These are phyloP conservation scores for Ochropleura leucogaster DNA, from an alignment of 2,888 invertebrate species.

Conservation along the genomic window DNA sequence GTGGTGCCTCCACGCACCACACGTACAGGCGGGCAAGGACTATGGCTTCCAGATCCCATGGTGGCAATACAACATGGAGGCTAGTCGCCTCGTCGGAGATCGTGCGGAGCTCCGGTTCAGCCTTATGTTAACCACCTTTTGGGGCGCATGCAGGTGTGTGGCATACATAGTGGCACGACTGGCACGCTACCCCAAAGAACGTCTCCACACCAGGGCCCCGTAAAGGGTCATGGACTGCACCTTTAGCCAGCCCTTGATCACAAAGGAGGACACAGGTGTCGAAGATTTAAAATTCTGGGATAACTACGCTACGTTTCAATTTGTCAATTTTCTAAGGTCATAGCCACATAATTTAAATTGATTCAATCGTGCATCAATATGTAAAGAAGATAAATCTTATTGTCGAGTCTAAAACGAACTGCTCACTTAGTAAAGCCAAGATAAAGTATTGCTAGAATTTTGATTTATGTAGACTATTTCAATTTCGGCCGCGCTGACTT, in stretches of 20 bases:
- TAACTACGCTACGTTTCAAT: neutral
- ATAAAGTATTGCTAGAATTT: constrained; percentile 52
- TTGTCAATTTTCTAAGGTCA: neutral
- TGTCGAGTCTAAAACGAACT: constrained; percentile 41
- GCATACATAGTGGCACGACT: no score
- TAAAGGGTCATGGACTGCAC: no score
- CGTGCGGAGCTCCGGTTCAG: no score
- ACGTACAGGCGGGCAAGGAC: no score
- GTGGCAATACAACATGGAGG: no score
- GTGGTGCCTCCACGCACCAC: no score
- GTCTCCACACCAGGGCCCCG: no score
- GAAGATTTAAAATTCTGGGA: neutral
- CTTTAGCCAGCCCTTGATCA: neutral
- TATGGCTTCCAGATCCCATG: no score
- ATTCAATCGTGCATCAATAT: constrained; percentile 22
- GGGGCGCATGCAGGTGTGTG: no score
- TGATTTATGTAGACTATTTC: constrained; percentile 54
- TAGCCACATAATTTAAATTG: constrained; percentile 18
- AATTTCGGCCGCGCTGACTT: constrained; percentile 47
- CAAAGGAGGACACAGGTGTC: neutral
- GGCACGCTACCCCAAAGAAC: no score
- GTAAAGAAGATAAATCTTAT: constrained; percentile 41
- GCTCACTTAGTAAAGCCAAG: constrained; percentile 44
- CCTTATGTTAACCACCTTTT: no score
- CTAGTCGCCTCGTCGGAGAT: no score